Conservation (phyloP, 2,113 vertebrate genomes). For the Chaenocephalus aceratus region DNA sequence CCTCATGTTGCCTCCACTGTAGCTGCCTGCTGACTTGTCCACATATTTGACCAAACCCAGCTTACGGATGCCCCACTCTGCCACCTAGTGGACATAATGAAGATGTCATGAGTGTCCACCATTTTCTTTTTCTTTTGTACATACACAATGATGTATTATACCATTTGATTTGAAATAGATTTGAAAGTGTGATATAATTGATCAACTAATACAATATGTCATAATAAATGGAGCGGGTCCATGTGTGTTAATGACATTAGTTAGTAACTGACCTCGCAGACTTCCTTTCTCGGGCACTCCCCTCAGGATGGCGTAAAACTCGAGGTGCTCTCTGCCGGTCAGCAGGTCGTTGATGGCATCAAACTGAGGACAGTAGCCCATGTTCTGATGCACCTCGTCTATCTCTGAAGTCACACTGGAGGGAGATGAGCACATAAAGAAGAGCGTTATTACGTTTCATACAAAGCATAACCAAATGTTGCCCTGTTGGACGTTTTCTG, state of each 20-base stretch:
- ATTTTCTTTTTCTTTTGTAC: background rate
- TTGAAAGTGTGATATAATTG: background rate
- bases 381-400: slow-evolving; percentile 96
- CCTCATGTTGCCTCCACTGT: slow-evolving; percentile 96
- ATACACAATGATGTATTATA: too few species aligned
- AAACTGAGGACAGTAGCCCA: slow-evolving; percentile 99
- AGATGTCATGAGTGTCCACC: background rate
- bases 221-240: too few species aligned
- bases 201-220: background rate
- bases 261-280: slow-evolving; percentile 90
- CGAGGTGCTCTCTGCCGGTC: slow-evolving; percentile 96
- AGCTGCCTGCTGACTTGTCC: slow-evolving; percentile 94
- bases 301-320: slow-evolving; percentile 96
- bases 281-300: slow-evolving; percentile 98
- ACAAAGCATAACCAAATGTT: background rate
- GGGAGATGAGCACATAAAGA: background rate
- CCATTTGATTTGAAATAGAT: background rate
- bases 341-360: slow-evolving; percentile 96
- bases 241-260: background rate
- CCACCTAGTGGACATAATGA: slow-evolving; percentile 85
- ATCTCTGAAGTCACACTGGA: slow-evolving; percentile 91
- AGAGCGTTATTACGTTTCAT: background rate
- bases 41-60: slow-evolving; percentile 94
- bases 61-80: slow-evolving; percentile 96
- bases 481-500: background rate